Evolutionary conservation across 2,113 vertebrate genomes (phyloP).

Genomic region (Pipra filicauda): DNA sequence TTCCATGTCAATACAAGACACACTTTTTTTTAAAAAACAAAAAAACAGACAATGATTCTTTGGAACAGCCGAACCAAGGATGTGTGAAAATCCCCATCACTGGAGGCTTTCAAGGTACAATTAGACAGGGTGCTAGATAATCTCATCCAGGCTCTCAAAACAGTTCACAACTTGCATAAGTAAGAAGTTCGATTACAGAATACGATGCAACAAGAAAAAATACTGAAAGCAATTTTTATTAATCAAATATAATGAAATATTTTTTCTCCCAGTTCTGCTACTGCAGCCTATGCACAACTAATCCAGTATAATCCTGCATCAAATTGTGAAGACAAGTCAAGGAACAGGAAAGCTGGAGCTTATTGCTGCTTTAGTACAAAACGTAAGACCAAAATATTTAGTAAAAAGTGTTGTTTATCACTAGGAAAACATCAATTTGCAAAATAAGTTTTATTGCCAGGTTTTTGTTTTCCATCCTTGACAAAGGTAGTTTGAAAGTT

Average conservation of each 20-base stretch:
- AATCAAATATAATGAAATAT: not conserved
- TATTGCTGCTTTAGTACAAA: not conserved
- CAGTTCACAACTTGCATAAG: not conserved
- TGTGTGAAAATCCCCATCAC: not conserved
- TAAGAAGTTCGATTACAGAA: not conserved
- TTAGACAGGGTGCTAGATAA: not conserved
- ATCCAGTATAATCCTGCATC: not conserved
- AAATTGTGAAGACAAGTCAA: not conserved
- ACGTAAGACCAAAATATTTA: not conserved
- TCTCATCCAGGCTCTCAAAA: not conserved
- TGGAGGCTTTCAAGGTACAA: not conserved
- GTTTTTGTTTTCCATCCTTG: not conserved
- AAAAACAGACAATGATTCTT: not conserved
- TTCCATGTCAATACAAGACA: not conserved
- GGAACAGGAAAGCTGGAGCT: not conserved
- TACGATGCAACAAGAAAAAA: not conserved
- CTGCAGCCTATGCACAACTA: not conserved
- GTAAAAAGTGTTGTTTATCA: not conserved
- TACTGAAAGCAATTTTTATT: not conserved
- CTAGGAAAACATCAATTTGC: not conserved
- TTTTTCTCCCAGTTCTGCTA: not conserved
- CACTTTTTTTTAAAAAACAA: rapidly evolving
- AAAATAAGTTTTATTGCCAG: not conserved
- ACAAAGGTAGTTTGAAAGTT: not conserved
- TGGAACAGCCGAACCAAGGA: not conserved